Percentiles rank a stretch among this genome's conserved stretches.
phyloP scores from a whole-genome alignment of 2,113 vertebrate genomes.

The Acrocephalus arundinaceus region DNA sequence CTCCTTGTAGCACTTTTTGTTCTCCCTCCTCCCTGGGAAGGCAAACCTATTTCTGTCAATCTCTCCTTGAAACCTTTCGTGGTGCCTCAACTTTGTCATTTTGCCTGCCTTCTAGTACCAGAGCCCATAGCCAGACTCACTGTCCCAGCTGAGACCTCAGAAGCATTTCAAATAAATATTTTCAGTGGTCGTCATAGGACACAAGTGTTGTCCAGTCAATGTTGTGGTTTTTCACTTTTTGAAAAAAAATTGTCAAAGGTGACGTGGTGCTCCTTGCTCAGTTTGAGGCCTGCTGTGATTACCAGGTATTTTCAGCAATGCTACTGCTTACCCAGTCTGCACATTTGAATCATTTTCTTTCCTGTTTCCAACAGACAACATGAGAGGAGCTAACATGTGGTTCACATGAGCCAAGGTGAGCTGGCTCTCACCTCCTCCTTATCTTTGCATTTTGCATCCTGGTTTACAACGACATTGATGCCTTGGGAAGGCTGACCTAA shows the following conservation, averaged over 20 bases:
- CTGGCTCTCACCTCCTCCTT: neutral
- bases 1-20: neutral
- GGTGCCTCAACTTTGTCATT: neutral
- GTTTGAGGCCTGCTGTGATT: neutral
- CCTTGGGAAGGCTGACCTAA: neutral
- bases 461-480: neutral
- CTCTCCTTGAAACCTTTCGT: accelerated
- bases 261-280: neutral
- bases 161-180: neutral
- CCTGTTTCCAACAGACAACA: neutral
- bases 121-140: neutral
- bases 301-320: neutral
- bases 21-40: neutral
- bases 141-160: neutral
- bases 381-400: neutral
- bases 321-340: neutral
- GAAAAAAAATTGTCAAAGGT: neutral
- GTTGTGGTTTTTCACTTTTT: neutral
- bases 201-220: neutral
- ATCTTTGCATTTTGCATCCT: neutral
- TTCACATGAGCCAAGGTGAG: accelerated
- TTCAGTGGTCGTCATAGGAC: neutral
- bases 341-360: neutral
- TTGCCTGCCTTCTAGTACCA: neutral
- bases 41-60: neutral